Evolutionary conservation across 2,888 invertebrate species (phyloP).

Genomic region (Mantis religiosa): DNA sequence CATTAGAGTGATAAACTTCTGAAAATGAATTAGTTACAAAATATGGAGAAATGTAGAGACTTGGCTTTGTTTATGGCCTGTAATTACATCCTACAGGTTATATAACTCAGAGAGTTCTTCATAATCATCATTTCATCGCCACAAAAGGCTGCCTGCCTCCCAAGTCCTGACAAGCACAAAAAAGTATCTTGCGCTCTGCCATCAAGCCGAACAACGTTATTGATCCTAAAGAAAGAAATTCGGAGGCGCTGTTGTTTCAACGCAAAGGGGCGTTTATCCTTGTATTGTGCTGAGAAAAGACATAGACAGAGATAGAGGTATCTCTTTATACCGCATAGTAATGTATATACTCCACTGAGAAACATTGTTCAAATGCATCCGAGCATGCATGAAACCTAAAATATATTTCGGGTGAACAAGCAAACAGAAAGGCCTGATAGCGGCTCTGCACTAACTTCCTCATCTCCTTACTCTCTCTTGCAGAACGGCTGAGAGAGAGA

Average conservation of each 20-base stretch:
- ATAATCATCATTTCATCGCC: too few relatives aligned
- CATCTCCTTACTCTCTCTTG: neutral
- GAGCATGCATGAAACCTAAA: slow-evolving; percentile 9
- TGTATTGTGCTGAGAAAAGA: neutral
- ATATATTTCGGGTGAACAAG: slow-evolving; percentile 11
- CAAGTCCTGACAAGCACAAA: neutral
- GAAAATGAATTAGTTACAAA: too few relatives aligned
- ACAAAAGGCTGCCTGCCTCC: too few relatives aligned
- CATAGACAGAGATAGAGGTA: neutral
- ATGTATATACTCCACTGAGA: neutral
- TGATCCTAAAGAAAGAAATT: neutral
- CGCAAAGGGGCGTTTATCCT: neutral
- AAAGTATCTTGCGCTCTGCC: neutral
- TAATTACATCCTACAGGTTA: too few relatives aligned
- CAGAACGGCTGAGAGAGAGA: neutral
- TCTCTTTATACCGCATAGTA: neutral
- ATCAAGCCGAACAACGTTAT: neutral
- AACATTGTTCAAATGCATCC: slow-evolving; percentile 12
- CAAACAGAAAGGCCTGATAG: slow-evolving; percentile 3
- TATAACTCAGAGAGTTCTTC: too few relatives aligned
- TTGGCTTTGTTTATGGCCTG: too few relatives aligned
- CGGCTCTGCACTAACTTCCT: neutral
- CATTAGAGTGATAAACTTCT: too few relatives aligned
- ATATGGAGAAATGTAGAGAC: too few relatives aligned
- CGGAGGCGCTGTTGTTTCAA: neutral